Base-by-base conservation (phyloP, 2,888 invertebrate species). In the Melangyna quadrimaculata region DNA sequence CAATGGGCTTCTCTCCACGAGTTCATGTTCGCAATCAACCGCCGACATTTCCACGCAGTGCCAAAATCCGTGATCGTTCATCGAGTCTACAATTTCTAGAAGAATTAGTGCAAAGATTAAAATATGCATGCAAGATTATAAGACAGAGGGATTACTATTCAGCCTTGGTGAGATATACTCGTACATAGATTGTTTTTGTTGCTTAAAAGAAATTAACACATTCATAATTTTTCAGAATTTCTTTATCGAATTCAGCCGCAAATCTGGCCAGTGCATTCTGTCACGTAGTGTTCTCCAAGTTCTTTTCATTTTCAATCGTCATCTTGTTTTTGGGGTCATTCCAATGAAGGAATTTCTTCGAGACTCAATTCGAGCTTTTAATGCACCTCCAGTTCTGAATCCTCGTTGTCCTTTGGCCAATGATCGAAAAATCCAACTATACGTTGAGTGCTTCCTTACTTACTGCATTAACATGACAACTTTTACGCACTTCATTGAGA, bases 41-140 rank as follows among this genome's bases (percentile, higher is more conserved):
- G n/a, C 98, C 99, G 0, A 98, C 99, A 19, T 99, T 99, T 93
- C 99, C 99, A 0, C 95, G 99, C 22, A 98, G 98, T 92, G 98
- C 98, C 0, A 96, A 97, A 92, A 98, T 99, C 89, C 96, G 96
- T 88, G 95, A 95, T 57, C 93, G 94, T 12, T 89, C 91, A 35
- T 91, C 92, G 1, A 93, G 95, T 88, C 92, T 93, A 67, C 97
- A 97, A 90, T 97, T 98, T 40, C 91, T 98, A 83, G 96, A 96
- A 89, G 96, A 96, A 90, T 94, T 98, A 89, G 94, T 98, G n/a
- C 94, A 95, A 48, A 94, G 97, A 82, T 93, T 98, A 67, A 95
- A 96, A 89, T 94, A 95, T 88, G 96, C 97, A 9, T 96, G 96
- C 92, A 96, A 96, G 93, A 95, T 97, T 87, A 95, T 96, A 5